Percentiles rank a stretch among this genome's conserved stretches.
phyloP scores from a whole-genome alignment of 2,113 vertebrate species.

The Cyanocitta stelleri region DNA sequence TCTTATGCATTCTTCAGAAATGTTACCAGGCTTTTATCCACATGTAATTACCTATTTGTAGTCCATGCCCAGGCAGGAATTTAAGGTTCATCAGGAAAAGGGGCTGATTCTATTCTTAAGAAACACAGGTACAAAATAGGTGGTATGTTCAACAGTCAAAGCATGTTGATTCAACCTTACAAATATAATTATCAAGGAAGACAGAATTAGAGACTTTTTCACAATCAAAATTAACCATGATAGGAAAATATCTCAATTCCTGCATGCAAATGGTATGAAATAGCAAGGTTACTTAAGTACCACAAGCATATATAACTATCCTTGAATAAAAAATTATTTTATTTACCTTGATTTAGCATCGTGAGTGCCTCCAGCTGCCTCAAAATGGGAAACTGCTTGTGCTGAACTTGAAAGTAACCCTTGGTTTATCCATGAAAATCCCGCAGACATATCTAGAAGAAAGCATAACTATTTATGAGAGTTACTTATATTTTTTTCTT shows the following conservation, averaged over 20 bases:
- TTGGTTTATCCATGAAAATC: constrained; percentile 74
- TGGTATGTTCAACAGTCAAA: not conserved
- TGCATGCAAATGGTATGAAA: not conserved
- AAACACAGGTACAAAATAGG: not conserved
- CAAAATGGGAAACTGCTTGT: constrained; percentile 60
- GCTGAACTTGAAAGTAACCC: constrained; percentile 70
- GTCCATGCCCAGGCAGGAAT: not conserved
- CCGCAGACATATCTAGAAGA: constrained; percentile 77
- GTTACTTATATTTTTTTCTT: not conserved
- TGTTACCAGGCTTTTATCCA: not conserved
- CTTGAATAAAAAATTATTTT: not conserved
- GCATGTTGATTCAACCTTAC: not conserved
- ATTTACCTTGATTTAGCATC: constrained; percentile 72
- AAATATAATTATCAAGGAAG: not conserved
- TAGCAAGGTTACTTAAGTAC: not conserved
- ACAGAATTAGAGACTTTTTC: not conserved
- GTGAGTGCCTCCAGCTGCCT: constrained; percentile 41
- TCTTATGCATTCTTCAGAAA: not conserved
- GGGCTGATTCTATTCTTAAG: not conserved
- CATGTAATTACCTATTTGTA: not conserved
- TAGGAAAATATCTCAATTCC: not conserved
- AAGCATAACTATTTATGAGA: not conserved
- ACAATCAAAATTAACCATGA: not conserved
- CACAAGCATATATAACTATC: not conserved
- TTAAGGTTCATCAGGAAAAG: not conserved